Evolutionary conservation across 2,113 vertebrate species (phyloP).

Genomic region (Malurus cyaneus): DNA sequence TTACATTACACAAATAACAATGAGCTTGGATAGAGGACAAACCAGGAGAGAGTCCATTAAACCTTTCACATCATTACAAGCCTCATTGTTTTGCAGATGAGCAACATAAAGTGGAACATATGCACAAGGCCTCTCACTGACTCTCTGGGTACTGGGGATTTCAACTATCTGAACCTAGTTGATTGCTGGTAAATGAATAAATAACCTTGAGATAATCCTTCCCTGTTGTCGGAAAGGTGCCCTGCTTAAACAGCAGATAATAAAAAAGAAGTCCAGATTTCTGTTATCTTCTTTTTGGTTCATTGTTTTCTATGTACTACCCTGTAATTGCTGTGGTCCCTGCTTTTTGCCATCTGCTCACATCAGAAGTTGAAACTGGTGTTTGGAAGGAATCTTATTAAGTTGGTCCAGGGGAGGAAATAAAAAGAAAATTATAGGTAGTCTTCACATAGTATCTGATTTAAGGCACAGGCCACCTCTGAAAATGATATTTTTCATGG

Average conservation of each 20-base stretch:
- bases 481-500: slow-evolving; percentile 38
- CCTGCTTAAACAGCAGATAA: slow-evolving; percentile 43
- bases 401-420: background rate
- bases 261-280: slow-evolving; percentile 18
- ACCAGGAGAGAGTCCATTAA: slow-evolving; percentile 75
- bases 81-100: slow-evolving; percentile 89
- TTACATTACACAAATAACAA: slow-evolving; percentile 82
- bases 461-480: slow-evolving; percentile 14
- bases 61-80: slow-evolving; percentile 81
- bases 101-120: slow-evolving; percentile 78
- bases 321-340: background rate
- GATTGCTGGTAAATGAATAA: slow-evolving; percentile 73
- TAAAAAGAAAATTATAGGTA: slow-evolving; percentile 17
- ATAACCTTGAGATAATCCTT: slow-evolving; percentile 68
- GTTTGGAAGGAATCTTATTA: slow-evolving; percentile 49
- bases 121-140: slow-evolving; percentile 64
- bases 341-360: slow-evolving; percentile 36
- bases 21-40: slow-evolving; percentile 74
- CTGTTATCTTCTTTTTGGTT: background rate
- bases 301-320: background rate
- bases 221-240: slow-evolving; percentile 23
- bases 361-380: slow-evolving; percentile 41
- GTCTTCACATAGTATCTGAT: slow-evolving; percentile 18
- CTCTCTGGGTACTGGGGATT: slow-evolving; percentile 67
- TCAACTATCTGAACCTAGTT: slow-evolving; percentile 60